Conservation (phyloP, 2,797 vertebrate genomes). For the Mus minutoides region DNA sequence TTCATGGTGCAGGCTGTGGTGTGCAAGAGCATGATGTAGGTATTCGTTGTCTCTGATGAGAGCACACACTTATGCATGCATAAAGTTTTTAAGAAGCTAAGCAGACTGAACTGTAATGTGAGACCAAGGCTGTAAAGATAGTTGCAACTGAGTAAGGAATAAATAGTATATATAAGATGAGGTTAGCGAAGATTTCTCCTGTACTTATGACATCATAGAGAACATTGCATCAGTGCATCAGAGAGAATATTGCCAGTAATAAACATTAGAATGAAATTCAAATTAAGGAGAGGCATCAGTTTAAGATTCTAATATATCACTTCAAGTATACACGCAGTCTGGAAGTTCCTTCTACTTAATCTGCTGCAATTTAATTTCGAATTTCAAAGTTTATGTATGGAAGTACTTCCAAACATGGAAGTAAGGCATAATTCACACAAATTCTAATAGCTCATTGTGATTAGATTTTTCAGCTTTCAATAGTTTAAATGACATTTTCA, state of each 20-base stretch:
- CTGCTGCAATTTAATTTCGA: slow-evolving; percentile 38
- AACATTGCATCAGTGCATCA: too few relatives aligned
- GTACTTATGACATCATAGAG: background rate
- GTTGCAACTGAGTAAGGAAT: background rate
- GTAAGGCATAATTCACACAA: background rate
- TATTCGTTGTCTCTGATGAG: slow-evolving; percentile 9
- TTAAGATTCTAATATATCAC: background rate
- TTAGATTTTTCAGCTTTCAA: background rate
- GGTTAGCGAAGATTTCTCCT: background rate
- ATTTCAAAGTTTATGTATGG: background rate
- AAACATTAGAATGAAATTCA: background rate
- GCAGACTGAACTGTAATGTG: background rate
- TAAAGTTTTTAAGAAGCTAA: slow-evolving; percentile 35
- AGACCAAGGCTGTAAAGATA: background rate
- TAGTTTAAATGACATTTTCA: slow-evolving; percentile 2
- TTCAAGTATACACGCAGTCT: background rate
- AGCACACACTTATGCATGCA: background rate
- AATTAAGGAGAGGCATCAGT: background rate
- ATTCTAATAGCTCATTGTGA: background rate
- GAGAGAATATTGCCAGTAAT: background rate
- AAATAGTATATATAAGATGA: background rate
- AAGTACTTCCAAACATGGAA: background rate
- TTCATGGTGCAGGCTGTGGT: slow-evolving; percentile 86
- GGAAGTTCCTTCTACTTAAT: background rate
- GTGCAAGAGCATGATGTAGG: slow-evolving; percentile 91